phyloP scores from a whole-genome alignment of 2,797 vertebrate species.

The Bucorvus abyssinicus region DNA sequence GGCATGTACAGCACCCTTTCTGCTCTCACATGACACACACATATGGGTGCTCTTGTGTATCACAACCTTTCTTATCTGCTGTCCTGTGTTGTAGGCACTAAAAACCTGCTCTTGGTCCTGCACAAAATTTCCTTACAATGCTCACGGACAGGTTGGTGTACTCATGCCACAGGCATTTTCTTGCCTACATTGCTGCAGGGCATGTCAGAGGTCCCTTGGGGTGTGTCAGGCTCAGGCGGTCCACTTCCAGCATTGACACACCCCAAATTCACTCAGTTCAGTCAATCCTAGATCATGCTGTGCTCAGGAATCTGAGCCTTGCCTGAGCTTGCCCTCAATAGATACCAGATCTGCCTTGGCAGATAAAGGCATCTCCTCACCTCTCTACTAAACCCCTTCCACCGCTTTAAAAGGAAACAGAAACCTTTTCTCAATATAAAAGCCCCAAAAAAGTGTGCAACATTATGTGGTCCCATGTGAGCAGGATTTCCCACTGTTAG shows the following conservation, averaged over 20 bases:
- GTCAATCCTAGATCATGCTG: fast-evolving
- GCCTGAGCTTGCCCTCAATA: not conserved
- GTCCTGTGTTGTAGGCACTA: not conserved
- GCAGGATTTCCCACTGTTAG: conserved; percentile 24
- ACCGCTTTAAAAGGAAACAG: not conserved
- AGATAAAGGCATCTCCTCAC: not conserved
- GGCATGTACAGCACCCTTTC: not conserved
- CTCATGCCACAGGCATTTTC: not conserved
- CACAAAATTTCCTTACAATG: not conserved
- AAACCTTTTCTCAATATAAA: not conserved
- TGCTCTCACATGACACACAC: fast-evolving
- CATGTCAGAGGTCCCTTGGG: not conserved
- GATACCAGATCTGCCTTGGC: not conserved
- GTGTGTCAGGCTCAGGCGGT: not conserved
- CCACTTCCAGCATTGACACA: not conserved
- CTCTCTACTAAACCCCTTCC: not conserved
- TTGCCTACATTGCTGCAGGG: fast-evolving
- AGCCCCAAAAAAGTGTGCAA: not conserved
- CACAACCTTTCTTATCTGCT: not conserved
- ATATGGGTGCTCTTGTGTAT: not conserved
- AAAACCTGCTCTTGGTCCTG: not conserved
- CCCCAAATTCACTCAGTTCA: not conserved
- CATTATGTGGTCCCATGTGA: not conserved
- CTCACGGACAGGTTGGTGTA: not conserved
- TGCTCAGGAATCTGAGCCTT: not conserved